phyloP scores from a whole-genome alignment of 2,888 invertebrate genomes.

The Tubulanus polymorphus region DNA sequence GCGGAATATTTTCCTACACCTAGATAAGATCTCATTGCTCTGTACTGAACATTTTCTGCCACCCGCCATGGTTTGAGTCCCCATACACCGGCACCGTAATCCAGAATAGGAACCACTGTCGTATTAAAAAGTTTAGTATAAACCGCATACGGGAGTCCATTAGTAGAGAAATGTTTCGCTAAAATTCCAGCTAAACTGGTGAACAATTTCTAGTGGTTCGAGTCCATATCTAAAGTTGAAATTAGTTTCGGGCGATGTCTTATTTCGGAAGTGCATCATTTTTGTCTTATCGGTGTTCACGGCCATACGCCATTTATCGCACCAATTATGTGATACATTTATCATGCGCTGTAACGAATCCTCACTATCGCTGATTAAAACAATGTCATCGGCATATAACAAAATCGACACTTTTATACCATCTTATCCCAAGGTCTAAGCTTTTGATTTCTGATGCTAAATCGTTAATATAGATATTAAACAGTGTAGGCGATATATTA shows the following conservation, averaged over 20 bases:
- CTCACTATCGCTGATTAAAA: neutral
- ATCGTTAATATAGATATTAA: constrained; percentile 1
- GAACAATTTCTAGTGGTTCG: neutral
- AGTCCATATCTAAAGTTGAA: neutral
- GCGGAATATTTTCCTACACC: constrained; percentile 14
- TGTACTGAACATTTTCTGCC: constrained; percentile 13
- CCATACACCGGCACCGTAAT: too few relatives aligned
- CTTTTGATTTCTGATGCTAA: constrained; percentile 6
- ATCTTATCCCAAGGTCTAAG: neutral
- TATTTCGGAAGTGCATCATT: neutral
- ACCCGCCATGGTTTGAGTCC: constrained; percentile 9
- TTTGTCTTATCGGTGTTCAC: constrained; percentile 11
- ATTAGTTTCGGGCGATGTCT: neutral
- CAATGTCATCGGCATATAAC: neutral
- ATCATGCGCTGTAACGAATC: neutral
- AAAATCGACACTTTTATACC: neutral
- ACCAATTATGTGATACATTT: neutral
- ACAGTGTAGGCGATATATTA: neutral
- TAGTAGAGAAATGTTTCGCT: too few relatives aligned
- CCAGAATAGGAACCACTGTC: constrained; percentile 13
- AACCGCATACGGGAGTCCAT: too few relatives aligned
- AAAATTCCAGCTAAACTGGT: neutral
- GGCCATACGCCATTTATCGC: constrained; percentile 6
- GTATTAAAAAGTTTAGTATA: constrained; percentile 13
- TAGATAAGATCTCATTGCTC: constrained; percentile 14